These are phyloP conservation scores for Chaenodraco wilsoni DNA, from an alignment of 2,797 vertebrate genomes.

Conservation along the genomic window DNA sequence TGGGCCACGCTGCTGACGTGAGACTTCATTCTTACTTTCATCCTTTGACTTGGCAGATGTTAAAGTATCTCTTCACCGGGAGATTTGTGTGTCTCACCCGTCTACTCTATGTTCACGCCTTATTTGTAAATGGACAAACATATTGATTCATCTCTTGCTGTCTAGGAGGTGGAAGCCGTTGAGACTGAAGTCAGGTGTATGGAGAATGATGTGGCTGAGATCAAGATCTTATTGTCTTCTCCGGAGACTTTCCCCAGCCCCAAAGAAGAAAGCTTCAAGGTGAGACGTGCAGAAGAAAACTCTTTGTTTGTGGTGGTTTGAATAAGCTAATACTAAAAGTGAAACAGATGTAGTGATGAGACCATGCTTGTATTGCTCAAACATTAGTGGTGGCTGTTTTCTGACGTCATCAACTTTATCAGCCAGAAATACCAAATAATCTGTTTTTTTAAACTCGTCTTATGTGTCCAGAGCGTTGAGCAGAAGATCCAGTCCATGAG, in stretches of 20 bases:
- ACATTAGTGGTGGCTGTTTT: background rate
- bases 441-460: background rate
- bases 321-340: background rate
- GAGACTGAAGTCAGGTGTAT: slow-evolving; percentile 89
- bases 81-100: background rate
- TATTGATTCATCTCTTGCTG: background rate
- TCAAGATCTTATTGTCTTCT: slow-evolving; percentile 86
- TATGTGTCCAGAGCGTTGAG: slow-evolving; percentile 82
- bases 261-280: slow-evolving; percentile 88
- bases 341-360: background rate
- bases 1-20: slow-evolving; percentile 89
- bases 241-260: slow-evolving; percentile 87
- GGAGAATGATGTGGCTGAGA: slow-evolving; percentile 86
- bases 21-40: slow-evolving; percentile 59
- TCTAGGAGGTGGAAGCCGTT: slow-evolving; percentile 89
- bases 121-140: background rate
- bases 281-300: slow-evolving; percentile 48
- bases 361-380: background rate
- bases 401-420: background rate
- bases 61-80: background rate
- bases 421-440: background rate
- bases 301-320: background rate
- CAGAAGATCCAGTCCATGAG: slow-evolving; percentile 88
- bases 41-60: background rate
- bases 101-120: background rate